Evolutionary conservation across 2,888 invertebrate species (phyloP).

Genomic region (Drosophila sordidula): DNA sequence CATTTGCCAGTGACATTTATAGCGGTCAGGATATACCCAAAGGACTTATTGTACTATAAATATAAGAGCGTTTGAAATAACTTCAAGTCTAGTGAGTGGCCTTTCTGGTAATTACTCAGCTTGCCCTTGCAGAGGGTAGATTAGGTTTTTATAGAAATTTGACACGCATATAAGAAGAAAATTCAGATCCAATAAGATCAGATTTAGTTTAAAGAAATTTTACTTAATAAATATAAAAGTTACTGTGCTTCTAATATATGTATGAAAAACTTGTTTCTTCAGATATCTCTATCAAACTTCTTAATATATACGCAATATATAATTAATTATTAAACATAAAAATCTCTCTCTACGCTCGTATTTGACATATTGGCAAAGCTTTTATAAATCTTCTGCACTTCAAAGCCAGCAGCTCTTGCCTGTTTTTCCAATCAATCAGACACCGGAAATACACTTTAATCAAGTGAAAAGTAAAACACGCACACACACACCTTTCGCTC

Average conservation of each 20-base stretch:
- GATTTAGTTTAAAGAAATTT: no score
- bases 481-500: conserved; percentile 33
- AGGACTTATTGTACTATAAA: conserved; percentile 20
- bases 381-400: neutral
- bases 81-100: conserved; percentile 4
- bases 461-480: conserved; percentile 46
- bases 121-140: neutral
- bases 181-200: no score
- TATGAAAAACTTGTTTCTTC: neutral
- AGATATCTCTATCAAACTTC: no score
- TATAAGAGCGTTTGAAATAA: conserved; percentile 1
- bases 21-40: conserved; percentile 20
- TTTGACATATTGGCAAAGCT: no score
- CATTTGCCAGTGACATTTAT: conserved; percentile 49
- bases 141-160: neutral
- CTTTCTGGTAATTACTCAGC: conserved; percentile 9
- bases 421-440: conserved; percentile 58
- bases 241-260: no score
- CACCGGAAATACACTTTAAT: conserved; percentile 27
- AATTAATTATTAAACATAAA: no score
- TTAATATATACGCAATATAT: no score
- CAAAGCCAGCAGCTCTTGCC: neutral
- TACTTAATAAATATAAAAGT: no score
- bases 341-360: no score
- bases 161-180: neutral